Base-by-base conservation (phyloP, 2,888 invertebrate species). In the Caenorhabditis wallacei region DNA sequence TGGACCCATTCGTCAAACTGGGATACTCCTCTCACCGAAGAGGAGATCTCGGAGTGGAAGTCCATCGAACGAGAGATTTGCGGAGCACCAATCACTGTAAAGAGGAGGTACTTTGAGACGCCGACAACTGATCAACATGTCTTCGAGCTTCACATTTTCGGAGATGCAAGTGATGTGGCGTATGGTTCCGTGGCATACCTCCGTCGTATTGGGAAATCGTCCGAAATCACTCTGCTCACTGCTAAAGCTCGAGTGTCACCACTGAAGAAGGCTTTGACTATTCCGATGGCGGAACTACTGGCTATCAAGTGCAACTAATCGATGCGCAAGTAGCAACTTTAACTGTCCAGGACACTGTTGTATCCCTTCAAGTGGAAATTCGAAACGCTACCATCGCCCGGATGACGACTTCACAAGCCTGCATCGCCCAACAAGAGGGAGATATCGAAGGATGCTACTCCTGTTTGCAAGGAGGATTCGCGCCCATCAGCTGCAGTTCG, bases 161-260 rank as follows among this genome's bases (percentile, higher is more conserved):
- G 30, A 2, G 78, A 78, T 35, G 63, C 78, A 7, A 35, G 56
- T 40, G 37, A 59, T 13, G 0, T 22, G 1, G 78, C 78, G 0
- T 78, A 54, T 46, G 72, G 72, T 10, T 35, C 72, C 5, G 74
- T 72, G 16, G 66, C 61, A 1, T 72, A 80, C 26, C 20, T 80
- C 0, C 43, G 57, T 2, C 74, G 37, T 7, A 51, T 56, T 0
- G 16, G 10, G 16, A 16, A 5, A 46, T 2, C 11, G 56, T 18
- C 22, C 13, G 16, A 80, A 0, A 46, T 40, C 8, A 18, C 51
- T 18, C 40, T 88, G 2, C 1, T 71, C 89, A 89, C 76, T 74
- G 75, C 30, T 88, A 89, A 18, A 71, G 66, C 5, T 74, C 84
- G 64, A 57, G 61, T 78, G 0, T 37, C 70, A 10, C 78, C 78